Evolutionary conservation across 2,797 vertebrate genomes (phyloP).

Genomic region (Eutrigla gurnardus): DNA sequence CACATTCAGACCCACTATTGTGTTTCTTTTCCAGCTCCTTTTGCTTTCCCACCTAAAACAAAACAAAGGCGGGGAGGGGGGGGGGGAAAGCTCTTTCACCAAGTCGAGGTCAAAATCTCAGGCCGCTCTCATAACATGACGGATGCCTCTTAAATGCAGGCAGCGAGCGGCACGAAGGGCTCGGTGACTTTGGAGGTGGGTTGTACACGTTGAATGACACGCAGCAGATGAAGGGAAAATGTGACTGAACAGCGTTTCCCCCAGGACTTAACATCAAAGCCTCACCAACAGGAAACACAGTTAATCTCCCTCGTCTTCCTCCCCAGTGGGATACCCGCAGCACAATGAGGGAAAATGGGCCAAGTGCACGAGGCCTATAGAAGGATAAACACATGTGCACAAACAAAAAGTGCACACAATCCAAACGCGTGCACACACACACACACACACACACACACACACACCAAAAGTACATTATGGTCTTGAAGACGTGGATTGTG

Average conservation of each 20-base stretch:
- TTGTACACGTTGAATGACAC: slow-evolving; percentile 72
- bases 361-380: slow-evolving; percentile 58
- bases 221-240: slow-evolving; percentile 76
- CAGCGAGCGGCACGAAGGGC: slow-evolving; percentile 61
- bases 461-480: slow-evolving; percentile 3
- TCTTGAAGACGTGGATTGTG: slow-evolving; percentile 9
- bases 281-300: slow-evolving; percentile 78
- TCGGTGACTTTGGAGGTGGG: slow-evolving; percentile 71
- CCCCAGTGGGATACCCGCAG: slow-evolving; percentile 65
- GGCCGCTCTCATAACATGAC: slow-evolving; percentile 44
- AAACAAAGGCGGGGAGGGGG: neutral
- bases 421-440: neutral
- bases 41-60: slow-evolving; percentile 30
- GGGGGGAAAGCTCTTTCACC: slow-evolving; percentile 9
- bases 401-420: slow-evolving; percentile 58
- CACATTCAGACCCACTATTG: neutral
- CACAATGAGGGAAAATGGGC: slow-evolving; percentile 75
- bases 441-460: neutral
- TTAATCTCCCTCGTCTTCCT: slow-evolving; percentile 80
- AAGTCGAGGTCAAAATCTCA: slow-evolving; percentile 44
- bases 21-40: slow-evolving; percentile 7
- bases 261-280: slow-evolving; percentile 81
- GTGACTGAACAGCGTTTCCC: slow-evolving; percentile 74
- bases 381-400: slow-evolving; percentile 65
- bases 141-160: slow-evolving; percentile 60